These are phyloP conservation scores for Physella acuta DNA, from an alignment of 1,140 invertebrate genomes.

Conservation along the genomic window DNA sequence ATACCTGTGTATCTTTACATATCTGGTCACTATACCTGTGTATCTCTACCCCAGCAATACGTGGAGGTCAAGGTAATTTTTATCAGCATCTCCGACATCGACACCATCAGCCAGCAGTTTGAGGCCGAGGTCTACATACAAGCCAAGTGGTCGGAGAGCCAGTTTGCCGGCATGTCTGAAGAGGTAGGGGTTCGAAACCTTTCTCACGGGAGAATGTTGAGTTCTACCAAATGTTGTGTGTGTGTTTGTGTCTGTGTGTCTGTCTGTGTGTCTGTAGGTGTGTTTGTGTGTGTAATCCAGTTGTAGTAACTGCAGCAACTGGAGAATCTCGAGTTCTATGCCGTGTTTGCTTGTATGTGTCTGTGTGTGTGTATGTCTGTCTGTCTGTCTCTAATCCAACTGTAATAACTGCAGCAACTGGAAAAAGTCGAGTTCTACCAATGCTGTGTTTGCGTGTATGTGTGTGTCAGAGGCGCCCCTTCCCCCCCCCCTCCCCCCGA, in stretches of 20 bases:
- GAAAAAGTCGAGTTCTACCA: conserved; percentile 1
- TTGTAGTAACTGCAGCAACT: neutral
- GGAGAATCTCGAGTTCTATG: too few relatives aligned
- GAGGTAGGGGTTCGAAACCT: neutral
- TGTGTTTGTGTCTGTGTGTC: too few relatives aligned
- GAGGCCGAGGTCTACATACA: conserved; percentile 10
- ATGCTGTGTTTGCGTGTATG: conserved; percentile 33
- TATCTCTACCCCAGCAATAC: neutral
- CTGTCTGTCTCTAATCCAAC: too few relatives aligned
- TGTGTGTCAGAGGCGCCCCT: too few relatives aligned
- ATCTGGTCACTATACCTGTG: neutral
- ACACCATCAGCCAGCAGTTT: neutral
- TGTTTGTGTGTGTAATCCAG: neutral
- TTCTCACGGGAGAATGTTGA: too few relatives aligned
- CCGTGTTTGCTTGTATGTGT: too few relatives aligned
- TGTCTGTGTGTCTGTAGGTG: neutral
- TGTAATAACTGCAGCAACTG: too few relatives aligned
- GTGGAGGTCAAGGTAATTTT: conserved; percentile 12
- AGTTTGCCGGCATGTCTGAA: conserved; percentile 1
- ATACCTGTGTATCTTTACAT: neutral
- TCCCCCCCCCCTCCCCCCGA: too few relatives aligned
- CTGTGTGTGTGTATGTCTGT: too few relatives aligned
- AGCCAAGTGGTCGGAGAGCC: conserved; percentile 2
- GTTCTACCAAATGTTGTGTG: neutral
- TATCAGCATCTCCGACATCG: neutral